Conservation (phyloP, 2,113 vertebrate species). For the Setophaga petechia region DNA sequence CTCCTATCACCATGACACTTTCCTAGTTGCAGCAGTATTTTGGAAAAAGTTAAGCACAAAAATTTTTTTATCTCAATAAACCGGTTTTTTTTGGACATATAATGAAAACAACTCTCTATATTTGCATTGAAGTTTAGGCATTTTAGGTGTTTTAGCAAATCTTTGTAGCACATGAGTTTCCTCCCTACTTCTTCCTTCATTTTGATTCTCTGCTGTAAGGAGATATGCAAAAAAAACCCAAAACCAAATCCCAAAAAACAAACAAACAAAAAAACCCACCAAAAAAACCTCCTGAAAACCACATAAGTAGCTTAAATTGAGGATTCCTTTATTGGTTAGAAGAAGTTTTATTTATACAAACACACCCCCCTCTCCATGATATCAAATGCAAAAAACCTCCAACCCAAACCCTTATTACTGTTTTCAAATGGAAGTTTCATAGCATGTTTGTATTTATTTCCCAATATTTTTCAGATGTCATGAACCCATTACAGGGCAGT, state of each 20-base stretch:
- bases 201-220: not conserved
- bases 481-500: not conserved
- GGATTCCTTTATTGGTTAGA: not conserved
- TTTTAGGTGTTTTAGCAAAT: not conserved
- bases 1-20: not conserved
- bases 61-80: not conserved
- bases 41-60: not conserved
- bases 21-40: not conserved
- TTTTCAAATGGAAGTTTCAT: not conserved
- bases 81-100: not conserved
- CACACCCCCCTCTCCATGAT: fast-evolving
- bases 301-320: not conserved
- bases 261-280: too few relatives aligned
- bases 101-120: not conserved
- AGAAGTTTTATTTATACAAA: not conserved
- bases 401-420: not conserved
- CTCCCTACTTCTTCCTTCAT: not conserved
- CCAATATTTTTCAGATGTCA: not conserved
- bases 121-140: not conserved
- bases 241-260: too few relatives aligned
- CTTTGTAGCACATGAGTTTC: not conserved
- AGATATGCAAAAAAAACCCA: not conserved
- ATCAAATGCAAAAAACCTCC: not conserved
- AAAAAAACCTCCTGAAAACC: too few relatives aligned
- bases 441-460: not conserved